Percentiles rank a stretch among this genome's conserved stretches.
Evolutionary conservation across 2,113 vertebrate species (phyloP).

Genomic region (Scophthalmus maximus): DNA sequence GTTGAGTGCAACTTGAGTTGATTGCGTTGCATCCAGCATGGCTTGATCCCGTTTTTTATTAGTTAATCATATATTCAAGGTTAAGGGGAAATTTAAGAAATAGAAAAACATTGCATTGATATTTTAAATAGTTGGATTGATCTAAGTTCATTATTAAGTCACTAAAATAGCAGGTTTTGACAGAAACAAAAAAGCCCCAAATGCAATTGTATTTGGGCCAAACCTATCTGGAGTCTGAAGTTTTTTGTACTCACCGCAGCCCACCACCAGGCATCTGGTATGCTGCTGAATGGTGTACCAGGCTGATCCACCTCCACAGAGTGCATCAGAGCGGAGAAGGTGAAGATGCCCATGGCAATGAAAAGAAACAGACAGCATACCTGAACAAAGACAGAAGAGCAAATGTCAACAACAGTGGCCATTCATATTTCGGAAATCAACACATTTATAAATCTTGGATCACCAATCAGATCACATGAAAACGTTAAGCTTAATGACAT

Average conservation of each 20-base stretch:
- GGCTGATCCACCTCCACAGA: slow-evolving; percentile 90
- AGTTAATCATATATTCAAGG: not conserved
- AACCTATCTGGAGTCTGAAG: not conserved
- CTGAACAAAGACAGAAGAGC: slow-evolving; percentile 34
- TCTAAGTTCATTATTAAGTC: not conserved
- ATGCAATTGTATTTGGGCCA: no score
- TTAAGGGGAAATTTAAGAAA: not conserved
- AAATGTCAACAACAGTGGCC: not conserved
- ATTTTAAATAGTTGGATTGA: not conserved
- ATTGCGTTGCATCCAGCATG: not conserved
- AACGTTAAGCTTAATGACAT: not conserved
- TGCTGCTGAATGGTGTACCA: slow-evolving; percentile 91
- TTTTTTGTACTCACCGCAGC: slow-evolving; percentile 86
- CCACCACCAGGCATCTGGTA: slow-evolving; percentile 94
- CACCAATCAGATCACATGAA: no score
- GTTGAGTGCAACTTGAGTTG: not conserved
- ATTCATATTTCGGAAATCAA: not conserved
- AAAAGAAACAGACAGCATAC: slow-evolving; percentile 93
- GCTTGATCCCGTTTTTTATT: not conserved
- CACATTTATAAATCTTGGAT: not conserved
- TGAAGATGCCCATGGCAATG: slow-evolving; percentile 93
- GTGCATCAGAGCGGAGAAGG: slow-evolving; percentile 92
- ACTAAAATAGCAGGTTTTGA: not conserved
- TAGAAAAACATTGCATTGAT: not conserved
- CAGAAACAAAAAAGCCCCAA: no score